Base-by-base conservation (phyloP, 2,797 vertebrate species). In the Cyprinella venusta region DNA sequence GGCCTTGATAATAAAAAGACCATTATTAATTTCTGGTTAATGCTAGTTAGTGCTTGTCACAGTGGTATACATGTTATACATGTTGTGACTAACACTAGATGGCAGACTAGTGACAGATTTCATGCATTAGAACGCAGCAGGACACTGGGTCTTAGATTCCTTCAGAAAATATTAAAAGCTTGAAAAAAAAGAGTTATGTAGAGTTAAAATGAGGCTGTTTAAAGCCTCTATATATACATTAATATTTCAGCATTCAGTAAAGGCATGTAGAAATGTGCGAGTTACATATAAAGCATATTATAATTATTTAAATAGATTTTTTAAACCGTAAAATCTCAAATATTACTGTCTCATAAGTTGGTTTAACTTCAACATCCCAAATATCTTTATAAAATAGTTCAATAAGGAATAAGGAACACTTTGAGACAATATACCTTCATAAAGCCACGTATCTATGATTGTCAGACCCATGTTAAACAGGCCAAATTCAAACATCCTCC, bases 91-190 rank as follows among this genome's bases (percentile, higher is more conserved):
- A 81, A 83, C 85, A 84, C 81, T 81, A 87, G 86, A 84, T 85
- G 86, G 86, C 86, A 87, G 81, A 69, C 78, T 69, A 78, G 81
- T 74, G 69, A 65, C 82, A 83, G 63, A 38, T 36, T 83, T 83
- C 68, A 69, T 30, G 38, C 36, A 18, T 45, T 36, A 21, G 45
- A 68, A 7, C 64, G 12, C 63, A n/a, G 30, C 61, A 67, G 63
- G 18, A 30, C 52, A 40, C 33, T 16, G 15, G 70, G 4, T 15
- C 24, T 59, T 13, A 42, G 33, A 82, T 59, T 82, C 63, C 36
- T 68, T 69, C 52, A 68, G 38, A 45, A 82, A 42, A 75, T 59
- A 30, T 12, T 40, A 65, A 65, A 76, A 82, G 21, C 15, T 64
- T 24, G 30, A 64, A 64, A 50, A 50, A 42, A 63, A 56, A 8